Base-by-base conservation (phyloP, 2,797 vertebrate species). In the Liasis olivaceus region DNA sequence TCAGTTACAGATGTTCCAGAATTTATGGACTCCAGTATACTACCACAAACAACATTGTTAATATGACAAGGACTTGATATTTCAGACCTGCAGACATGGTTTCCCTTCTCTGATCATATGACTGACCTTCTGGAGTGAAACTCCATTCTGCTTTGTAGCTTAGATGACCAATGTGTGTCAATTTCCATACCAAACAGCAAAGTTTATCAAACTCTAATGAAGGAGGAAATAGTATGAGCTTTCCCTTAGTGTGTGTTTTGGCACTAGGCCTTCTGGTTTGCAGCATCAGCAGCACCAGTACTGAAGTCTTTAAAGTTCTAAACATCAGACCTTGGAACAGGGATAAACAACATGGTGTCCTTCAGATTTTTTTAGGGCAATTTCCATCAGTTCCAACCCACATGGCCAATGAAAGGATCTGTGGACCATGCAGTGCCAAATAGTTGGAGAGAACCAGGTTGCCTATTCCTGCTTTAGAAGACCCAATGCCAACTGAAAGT, bases 1-100 rank as follows among this genome's bases (percentile, higher is more conserved):
- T 95, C 96, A 96, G 95, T 2, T 95, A 69, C 20, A 89, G 91
- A 92, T 81, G 81, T 26, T 88, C 87, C 42, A 59, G 92, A 95
- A 96, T 91, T 64, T 77, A 95, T 87, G 58, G 91, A 89, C 64
- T 93, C 92, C 6, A 31, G n/a, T 31, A 31, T 69, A 14, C n/a
- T n/a, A 15, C 5, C 66, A 4, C 2, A 28, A 66, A 66, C 28
- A 28, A n/a, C 28, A 66, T 14, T 12, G 64, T 14, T n/a, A 12
- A 66, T 66, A 66, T 66, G 64, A 60, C 14, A 60, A 60, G 17
- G 59, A 66, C 12, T 28, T 66, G 60, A 62, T 24, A 24, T 5
- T 54, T 54, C 51, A 8, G 51, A 54, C 51, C 51, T 54, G 51
- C 51, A 51, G 28, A 62, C 13, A 56, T 7, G 56, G 31, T 36